phyloP scores from a whole-genome alignment of 2,113 vertebrate genomes.

The Dromaius novaehollandiae region DNA sequence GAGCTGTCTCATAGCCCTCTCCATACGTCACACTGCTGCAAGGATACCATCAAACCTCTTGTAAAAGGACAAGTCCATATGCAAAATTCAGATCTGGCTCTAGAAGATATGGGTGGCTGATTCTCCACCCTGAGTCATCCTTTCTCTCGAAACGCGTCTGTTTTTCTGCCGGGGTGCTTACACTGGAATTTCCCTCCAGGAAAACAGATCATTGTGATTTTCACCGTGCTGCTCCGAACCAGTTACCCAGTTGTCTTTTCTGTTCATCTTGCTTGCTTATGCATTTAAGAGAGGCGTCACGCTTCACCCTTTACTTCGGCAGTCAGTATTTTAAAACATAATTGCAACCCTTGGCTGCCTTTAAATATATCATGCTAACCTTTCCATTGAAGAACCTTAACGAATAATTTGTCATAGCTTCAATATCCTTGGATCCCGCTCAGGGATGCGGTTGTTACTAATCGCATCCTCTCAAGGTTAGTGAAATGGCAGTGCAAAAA shows the following conservation, averaged over 20 bases:
- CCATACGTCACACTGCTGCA: neutral
- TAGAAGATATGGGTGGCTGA: rapidly evolving
- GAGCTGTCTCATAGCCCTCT: neutral
- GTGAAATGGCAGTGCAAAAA: neutral
- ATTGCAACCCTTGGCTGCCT: neutral
- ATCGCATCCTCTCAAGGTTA: neutral
- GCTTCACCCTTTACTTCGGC: rapidly evolving
- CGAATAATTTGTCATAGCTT: neutral
- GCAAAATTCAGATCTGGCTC: neutral
- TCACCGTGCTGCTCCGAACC: neutral
- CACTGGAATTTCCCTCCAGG: neutral
- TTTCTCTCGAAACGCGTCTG: neutral
- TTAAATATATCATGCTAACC: neutral
- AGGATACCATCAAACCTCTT: neutral
- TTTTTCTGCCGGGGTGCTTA: neutral
- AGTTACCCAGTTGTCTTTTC: neutral
- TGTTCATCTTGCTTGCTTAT: neutral
- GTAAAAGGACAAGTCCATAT: neutral
- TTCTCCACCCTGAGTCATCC: neutral
- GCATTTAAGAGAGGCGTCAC: neutral
- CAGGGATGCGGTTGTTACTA: neutral
- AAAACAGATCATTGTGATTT: neutral
- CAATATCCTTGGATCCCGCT: neutral
- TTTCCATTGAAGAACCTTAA: neutral
- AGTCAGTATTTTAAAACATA: neutral